Evolutionary conservation across 2,797 vertebrate genomes (phyloP), one percentile per base, ranked within the genome.

Genomic region (Cuniculus paca): DNA sequence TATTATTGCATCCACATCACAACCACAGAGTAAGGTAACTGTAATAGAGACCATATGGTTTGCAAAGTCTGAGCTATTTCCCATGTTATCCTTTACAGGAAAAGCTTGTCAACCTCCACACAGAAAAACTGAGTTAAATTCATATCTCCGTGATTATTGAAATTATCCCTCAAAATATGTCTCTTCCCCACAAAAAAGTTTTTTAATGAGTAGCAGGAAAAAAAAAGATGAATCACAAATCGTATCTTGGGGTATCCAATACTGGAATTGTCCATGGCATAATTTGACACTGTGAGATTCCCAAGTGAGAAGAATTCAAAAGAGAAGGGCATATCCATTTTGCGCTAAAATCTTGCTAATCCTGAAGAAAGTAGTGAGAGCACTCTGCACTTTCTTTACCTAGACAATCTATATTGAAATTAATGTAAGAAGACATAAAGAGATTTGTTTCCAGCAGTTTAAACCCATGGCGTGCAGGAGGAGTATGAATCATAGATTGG

Each of bases 391-490:
- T 8, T 81, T 58, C 45, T 82, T 86, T 88, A 90, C 80, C 63
- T 72, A 84, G 36, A 95, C 39, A 75, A 87, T 88, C 82, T 87
- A 26, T 45, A 61, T 52, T 60, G 97, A 98, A 97, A 97, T 98
- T 98, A 98, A 97, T 97, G 94, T 96, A 97, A 96, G 97, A 79
- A 79, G 70, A 97, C 83, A 95, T 78, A 85, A 96, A 97, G 81
- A 88, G 90, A 95, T 97, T 96, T 91, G 39, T 96, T 97, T 96
- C 97, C 70, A 95, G 74, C 88, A 93, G 84, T 85, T 97, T 93
- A 96, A 91, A 98, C 83, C 96, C 97, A 96, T 96, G 93, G 95
- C 98, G 96, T 98, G 92, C 95, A 96, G 97, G 97, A 97, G 97
- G 82, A 97, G 90, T 26, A 72, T 96, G 97, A 97, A 91, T 96